phyloP scores from a whole-genome alignment of 2,113 vertebrate species.

The Caracal caracal region DNA sequence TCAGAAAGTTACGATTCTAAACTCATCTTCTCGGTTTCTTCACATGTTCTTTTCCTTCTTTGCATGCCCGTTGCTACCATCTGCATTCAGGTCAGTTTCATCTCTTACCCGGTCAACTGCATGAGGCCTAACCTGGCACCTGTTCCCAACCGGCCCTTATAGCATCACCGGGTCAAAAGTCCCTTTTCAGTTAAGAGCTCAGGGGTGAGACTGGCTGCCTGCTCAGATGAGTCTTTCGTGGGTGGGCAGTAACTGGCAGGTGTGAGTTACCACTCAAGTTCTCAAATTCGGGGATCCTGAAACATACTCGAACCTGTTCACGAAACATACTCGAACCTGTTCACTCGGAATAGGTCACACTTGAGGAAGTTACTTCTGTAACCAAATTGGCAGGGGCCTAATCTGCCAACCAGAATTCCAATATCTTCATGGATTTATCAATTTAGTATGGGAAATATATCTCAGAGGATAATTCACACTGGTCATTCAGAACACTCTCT shows the following conservation, averaged over 20 bases:
- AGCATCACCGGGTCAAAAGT: rapidly evolving
- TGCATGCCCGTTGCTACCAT: background rate
- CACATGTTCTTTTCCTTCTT: background rate
- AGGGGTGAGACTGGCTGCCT: background rate
- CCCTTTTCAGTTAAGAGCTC: background rate
- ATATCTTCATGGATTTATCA: slow-evolving; percentile 12
- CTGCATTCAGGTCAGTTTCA: background rate
- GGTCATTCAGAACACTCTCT: slow-evolving; percentile 22
- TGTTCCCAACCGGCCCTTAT: background rate
- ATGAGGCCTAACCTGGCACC: background rate
- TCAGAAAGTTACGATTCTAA: background rate
- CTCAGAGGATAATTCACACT: background rate
- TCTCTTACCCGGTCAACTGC: background rate
- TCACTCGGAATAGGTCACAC: background rate
- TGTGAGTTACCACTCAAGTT: background rate
- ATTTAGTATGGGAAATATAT: background rate
- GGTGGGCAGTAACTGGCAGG: rapidly evolving
- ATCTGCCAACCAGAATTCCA: slow-evolving; percentile 24
- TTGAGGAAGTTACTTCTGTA: background rate
- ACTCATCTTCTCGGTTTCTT: background rate
- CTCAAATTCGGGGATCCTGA: background rate
- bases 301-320: background rate
- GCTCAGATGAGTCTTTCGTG: background rate
- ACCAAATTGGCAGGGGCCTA: slow-evolving; percentile 42
- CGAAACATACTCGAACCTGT: background rate